Evolutionary conservation across 2,797 vertebrate species (phyloP), one percentile per base, ranked within the genome.

Genomic region (Schizopygopsis malacanthus): DNA sequence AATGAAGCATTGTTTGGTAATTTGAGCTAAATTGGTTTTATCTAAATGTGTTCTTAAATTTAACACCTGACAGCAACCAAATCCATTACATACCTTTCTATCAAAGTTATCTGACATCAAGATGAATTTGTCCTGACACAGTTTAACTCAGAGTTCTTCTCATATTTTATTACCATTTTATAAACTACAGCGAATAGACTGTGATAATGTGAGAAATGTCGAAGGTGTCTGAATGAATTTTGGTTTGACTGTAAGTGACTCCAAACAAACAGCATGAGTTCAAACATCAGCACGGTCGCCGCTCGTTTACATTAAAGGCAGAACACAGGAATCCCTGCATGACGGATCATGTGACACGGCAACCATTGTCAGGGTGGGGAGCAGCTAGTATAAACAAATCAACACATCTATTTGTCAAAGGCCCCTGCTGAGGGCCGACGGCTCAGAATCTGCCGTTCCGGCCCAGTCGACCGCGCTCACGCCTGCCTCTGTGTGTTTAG

Each of bases 381-480:
- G 28, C 79, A 83, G 84, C 88, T 88, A 93, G 89, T 90, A 93
- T 93, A 95, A 95, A 95, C 94, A 95, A 94, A 95, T 94, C 92
- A 93, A 94, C 93, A 93, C 92, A 94, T 95, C 94, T 95, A 94
- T 95, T 95, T 94, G 93, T 92, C 89, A 89, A 91, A 92, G 92
- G 92, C 94, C 93, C 69, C 86, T 22, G 50, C 70, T 22, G 93
- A 94, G 93, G 93, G 93, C 93, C 93, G 94, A 89, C 89, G 92
- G 93, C 93, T 95, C 93, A 94, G 76, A 22, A 91, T 91, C 90
- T 91, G 92, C 91, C 92, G 90, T 90, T 95, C 93, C 92, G 91
- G 91, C 92, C 94, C 94, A 92, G 92, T 94, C 95, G 95, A 96
- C 95, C 96, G 95, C 94, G 90, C 94, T 93, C 90, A 79, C 87